Conservation (phyloP, 2,113 vertebrate genomes). For the Hydrochoerus hydrochaeris region DNA sequence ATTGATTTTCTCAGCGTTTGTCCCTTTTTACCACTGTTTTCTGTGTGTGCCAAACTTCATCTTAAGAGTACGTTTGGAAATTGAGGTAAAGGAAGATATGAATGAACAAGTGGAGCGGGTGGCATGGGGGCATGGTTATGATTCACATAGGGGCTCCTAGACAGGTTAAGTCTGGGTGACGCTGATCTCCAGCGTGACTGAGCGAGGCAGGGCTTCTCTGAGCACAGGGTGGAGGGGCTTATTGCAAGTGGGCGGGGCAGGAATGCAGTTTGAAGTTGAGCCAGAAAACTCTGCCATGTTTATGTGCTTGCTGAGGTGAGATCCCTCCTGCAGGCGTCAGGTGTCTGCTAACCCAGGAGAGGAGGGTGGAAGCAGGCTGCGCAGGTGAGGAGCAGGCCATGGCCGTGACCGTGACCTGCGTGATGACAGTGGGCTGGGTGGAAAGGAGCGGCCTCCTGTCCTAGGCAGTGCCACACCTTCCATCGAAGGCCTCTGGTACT, state of each 20-base stretch:
- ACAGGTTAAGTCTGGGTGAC: background rate
- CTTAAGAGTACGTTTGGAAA: background rate
- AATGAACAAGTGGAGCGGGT: background rate
- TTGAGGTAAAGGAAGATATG: background rate
- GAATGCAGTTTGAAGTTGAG: rapidly evolving
- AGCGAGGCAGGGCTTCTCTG: no score
- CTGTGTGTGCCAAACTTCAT: background rate
- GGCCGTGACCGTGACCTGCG: no score
- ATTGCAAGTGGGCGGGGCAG: background rate
- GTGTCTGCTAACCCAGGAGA: background rate
- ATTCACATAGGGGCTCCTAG: background rate
- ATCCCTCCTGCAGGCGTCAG: background rate
- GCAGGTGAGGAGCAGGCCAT: no score
- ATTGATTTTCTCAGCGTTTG: background rate
- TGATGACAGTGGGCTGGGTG: background rate
- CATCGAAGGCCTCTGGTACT: background rate
- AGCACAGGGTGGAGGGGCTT: background rate
- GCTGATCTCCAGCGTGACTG: rapidly evolving
- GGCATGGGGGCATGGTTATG: rapidly evolving
- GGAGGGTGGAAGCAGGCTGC: background rate
- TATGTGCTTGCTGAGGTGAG: background rate
- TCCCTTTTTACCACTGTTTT: background rate
- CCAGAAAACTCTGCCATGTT: no score
- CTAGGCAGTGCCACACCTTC: background rate
- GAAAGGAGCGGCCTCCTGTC: background rate